Base-by-base conservation (phyloP, 2,113 vertebrate genomes). In the Calidris pugnax region DNA sequence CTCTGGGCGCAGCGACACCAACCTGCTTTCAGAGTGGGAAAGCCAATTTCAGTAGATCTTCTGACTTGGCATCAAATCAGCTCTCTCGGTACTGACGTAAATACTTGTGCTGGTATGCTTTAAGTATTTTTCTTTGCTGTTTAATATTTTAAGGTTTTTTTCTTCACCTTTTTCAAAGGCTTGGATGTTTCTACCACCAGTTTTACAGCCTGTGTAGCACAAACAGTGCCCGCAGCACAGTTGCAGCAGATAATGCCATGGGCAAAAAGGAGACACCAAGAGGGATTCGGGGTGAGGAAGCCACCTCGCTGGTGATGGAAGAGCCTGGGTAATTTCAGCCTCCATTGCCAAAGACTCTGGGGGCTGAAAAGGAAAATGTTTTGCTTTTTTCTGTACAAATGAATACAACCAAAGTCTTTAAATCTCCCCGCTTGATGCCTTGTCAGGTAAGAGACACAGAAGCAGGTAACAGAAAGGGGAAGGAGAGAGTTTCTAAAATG, bases 1-100 rank as follows among this genome's bases (percentile, higher is more conserved):
- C 24, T 69, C 45, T 1, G 1, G 28, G 16, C 22, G n/a, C 10
- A 56, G 39, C 0, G 4, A 32, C 32, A 37, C 22, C 56, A 56
- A 19, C 41, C 14, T 51, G 16, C 32, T 75, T 83, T 67, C 37
- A 57, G 45, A 67, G 15, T 3, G 0, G 43, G 37, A 67, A 71
- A 79, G 21, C 18, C 30, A 26, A 1, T 43, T 74, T 77, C 1
- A 0, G 39, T 60, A 50, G 48, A 16, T 9, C 6, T 7, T 90
- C 60, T 67, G 79, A 66, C 30, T 10, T 33, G 23, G 10, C 41
- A 24, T 20, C 0, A 1, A 55, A 33, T 45, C 63, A 45, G 30
- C 41, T 15, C 6, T 53, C 37, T 77, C 57, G 53, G 85, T 75
- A 24, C 16, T n/a, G 60, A 71, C 28, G 18, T 32, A 85, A 90